These are phyloP conservation scores for Eufriesea mexicana DNA, from an alignment of 1,140 invertebrate species.

Conservation along the genomic window DNA sequence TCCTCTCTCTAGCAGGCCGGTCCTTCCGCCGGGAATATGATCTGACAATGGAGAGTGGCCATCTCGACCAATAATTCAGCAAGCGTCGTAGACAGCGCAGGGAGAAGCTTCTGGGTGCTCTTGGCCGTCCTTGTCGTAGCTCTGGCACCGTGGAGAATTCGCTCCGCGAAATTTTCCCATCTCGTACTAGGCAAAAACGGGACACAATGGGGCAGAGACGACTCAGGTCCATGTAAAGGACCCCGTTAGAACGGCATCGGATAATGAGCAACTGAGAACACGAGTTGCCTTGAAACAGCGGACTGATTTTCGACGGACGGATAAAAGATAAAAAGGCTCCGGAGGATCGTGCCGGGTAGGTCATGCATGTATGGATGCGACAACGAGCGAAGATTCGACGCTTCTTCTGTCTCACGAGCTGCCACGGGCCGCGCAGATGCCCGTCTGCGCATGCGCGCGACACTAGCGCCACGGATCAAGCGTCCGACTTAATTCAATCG, in stretches of 20 bases:
- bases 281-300: background rate
- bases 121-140: no score
- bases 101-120: background rate
- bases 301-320: background rate
- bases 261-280: slow-evolving; percentile 42
- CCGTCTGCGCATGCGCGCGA: no score
- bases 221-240: slow-evolving; percentile 6
- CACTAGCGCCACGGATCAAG: background rate
- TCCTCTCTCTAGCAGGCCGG: background rate
- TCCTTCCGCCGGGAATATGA: slow-evolving; percentile 49
- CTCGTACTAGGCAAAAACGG: slow-evolving; percentile 6
- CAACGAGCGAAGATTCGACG: background rate
- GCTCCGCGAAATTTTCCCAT: slow-evolving; percentile 29
- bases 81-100: slow-evolving; percentile 35
- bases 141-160: slow-evolving; percentile 5
- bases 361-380: slow-evolving; percentile 54
- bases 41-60: slow-evolving; percentile 60
- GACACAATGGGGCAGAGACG: slow-evolving; percentile 8
- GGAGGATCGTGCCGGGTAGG: slow-evolving; percentile 4
- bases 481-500: slow-evolving; percentile 46
- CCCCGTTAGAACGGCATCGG: slow-evolving; percentile 14
- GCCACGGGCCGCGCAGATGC: background rate
- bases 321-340: slow-evolving; percentile 37
- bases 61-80: slow-evolving; percentile 60
- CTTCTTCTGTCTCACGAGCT: background rate